A percentile compares a stretch with the other conserved stretches of the same genome.
Evolutionary conservation across 2,888 invertebrate genomes (phyloP).

Genomic region (Rambutsinella grinnellia): DNA sequence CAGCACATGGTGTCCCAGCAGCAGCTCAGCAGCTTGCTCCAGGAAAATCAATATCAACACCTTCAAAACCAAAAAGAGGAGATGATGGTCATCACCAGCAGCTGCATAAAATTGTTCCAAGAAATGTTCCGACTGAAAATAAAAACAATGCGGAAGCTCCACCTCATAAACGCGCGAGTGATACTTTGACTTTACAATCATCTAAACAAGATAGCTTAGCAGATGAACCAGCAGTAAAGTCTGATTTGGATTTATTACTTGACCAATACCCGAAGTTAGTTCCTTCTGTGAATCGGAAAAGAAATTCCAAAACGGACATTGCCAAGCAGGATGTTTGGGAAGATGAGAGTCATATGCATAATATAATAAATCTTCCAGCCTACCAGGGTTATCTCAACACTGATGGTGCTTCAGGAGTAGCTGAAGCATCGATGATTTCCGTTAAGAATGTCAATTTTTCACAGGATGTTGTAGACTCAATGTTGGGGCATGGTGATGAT

Average conservation of each 20-base stretch:
- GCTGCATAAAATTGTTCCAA: not conserved
- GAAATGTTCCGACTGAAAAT: not conserved
- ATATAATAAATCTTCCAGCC: not conserved
- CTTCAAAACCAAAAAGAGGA: too few species aligned
- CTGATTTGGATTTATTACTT: constrained; percentile 22
- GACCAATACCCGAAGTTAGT: constrained; percentile 22
- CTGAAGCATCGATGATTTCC: not conserved
- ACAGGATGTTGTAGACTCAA: constrained; percentile 8
- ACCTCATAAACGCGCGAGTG: not conserved
- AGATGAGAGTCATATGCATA: constrained; percentile 1
- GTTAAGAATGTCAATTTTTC: constrained; percentile 17
- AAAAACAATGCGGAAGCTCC: not conserved
- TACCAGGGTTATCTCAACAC: not conserved
- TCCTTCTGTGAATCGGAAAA: constrained; percentile 30
- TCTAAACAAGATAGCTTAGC: not conserved
- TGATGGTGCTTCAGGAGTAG: not conserved
- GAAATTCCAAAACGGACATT: constrained; percentile 12
- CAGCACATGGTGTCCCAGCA: not conserved
- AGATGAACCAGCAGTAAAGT: not conserved
- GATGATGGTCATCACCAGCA: not conserved
- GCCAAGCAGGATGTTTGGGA: constrained; percentile 3
- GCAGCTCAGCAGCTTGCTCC: not conserved
- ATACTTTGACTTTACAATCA: too few species aligned
- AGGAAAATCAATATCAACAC: not conserved
- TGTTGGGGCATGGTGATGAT: constrained; percentile 28